A percentile compares a stretch with the other conserved stretches of the same genome.
Conservation (phyloP, 2,888 invertebrate genomes). For the Spialia ferax region DNA sequence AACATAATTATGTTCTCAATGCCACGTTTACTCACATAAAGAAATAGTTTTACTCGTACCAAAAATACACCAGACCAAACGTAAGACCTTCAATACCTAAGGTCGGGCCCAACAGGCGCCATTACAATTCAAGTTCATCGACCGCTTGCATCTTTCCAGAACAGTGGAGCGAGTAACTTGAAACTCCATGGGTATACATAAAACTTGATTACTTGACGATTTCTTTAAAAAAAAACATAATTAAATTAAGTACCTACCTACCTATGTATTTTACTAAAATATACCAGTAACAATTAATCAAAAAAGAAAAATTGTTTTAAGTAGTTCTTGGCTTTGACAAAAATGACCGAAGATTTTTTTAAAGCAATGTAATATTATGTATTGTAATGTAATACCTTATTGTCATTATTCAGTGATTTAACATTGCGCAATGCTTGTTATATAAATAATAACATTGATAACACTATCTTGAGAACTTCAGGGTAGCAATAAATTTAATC, state of each 20-base stretch:
- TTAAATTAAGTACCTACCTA: no score
- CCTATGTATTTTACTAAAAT: no score
- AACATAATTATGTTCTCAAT: not conserved
- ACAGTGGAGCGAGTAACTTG: slow-evolving; percentile 4
- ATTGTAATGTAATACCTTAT: no score
- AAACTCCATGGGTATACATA: not conserved
- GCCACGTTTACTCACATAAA: not conserved
- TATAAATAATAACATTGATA: slow-evolving; percentile 11
- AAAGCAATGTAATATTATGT: no score
- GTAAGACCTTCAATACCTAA: slow-evolving; percentile 1
- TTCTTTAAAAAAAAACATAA: no score
- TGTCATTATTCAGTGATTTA: not conserved
- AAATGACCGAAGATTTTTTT: no score
- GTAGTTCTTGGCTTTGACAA: no score
- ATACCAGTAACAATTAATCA: no score
- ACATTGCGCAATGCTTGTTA: not conserved
- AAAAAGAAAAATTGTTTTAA: no score
- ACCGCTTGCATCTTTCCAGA: slow-evolving; percentile 17
- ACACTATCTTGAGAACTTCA: not conserved
- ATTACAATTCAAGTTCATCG: slow-evolving; percentile 24
- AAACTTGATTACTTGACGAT: not conserved
- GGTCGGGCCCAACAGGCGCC: slow-evolving; percentile 1
- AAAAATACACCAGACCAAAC: not conserved
- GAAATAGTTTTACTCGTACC: slow-evolving; percentile 8
- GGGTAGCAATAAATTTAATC: not conserved